Conservation (phyloP, 2,113 vertebrate genomes). For the Todiramphus saurophagus region DNA sequence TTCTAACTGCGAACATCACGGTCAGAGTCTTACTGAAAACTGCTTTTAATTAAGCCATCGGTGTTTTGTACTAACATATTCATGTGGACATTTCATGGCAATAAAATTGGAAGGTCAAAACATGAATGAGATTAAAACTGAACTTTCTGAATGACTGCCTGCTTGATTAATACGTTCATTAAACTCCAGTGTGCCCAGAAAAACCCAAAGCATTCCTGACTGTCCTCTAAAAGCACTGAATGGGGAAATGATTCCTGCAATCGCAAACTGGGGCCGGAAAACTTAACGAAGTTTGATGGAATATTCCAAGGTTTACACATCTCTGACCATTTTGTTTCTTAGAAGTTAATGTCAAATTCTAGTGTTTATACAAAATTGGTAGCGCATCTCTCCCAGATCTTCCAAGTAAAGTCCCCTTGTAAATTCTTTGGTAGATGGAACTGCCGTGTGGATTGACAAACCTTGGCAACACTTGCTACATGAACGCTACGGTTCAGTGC, state of each 20-base stretch:
- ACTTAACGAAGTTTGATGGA: background rate
- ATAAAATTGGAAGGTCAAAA: conserved; percentile 19
- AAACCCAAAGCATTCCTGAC: background rate
- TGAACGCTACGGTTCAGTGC: conserved; percentile 99
- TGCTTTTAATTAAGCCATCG: conserved; percentile 22
- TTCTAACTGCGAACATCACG: background rate
- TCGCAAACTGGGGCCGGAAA: background rate
- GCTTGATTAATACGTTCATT: background rate
- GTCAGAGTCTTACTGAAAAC: background rate
- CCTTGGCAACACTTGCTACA: conserved; percentile 98
- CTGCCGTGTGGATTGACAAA: conserved; percentile 96
- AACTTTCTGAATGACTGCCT: conserved; percentile 19
- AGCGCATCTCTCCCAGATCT: background rate
- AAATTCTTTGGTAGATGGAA: conserved; percentile 86
- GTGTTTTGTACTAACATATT: background rate
- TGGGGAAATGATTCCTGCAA: background rate
- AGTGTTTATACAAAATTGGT: background rate
- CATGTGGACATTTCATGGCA: background rate
- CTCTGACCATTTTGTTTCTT: background rate
- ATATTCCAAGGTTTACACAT: background rate
- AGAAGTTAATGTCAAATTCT: background rate
- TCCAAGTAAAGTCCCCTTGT: background rate
- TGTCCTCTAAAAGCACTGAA: background rate
- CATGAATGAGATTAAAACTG: conserved; percentile 8
- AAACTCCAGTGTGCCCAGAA: background rate